Conservation (phyloP, 2,113 vertebrate species). For the Antennarius striatus region DNA sequence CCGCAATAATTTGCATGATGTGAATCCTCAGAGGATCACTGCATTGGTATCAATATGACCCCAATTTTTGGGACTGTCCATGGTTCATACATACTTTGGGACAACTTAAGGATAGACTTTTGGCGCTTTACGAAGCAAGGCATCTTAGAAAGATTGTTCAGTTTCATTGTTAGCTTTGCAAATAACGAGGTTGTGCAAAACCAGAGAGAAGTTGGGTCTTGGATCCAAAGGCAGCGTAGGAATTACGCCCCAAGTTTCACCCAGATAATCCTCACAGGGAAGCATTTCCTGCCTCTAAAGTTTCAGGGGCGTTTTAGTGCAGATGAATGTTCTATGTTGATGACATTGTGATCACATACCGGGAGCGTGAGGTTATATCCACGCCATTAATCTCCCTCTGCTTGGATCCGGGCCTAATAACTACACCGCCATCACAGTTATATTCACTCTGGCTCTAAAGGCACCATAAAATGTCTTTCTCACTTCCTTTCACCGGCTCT, state of each 20-base stretch:
- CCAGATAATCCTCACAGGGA: conserved; percentile 26
- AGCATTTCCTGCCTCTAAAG: conserved; percentile 22
- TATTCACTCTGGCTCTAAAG: conserved; percentile 51
- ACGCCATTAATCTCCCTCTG: conserved; percentile 59
- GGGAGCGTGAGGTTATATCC: conserved; percentile 55
- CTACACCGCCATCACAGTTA: conserved; percentile 28
- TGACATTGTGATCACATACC: conserved; percentile 62
- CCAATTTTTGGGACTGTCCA: too few species aligned
- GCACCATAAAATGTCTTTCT: conserved; percentile 55
- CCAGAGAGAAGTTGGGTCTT: not conserved
- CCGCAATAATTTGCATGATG: too few species aligned
- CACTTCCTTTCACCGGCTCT: conserved; percentile 29
- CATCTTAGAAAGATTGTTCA: too few species aligned
- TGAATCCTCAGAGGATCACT: too few species aligned
- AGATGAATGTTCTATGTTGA: conserved; percentile 35
- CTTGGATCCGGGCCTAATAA: conserved; percentile 58
- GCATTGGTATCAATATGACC: too few species aligned
- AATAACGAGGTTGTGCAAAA: too few species aligned
- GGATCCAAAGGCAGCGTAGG: not conserved
- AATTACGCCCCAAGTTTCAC: conserved; percentile 2
- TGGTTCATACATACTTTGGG: too few species aligned
- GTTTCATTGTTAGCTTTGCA: too few species aligned
- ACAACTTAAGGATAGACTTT: too few species aligned
- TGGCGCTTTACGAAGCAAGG: too few species aligned
- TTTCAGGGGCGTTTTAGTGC: conserved; percentile 34